A percentile compares a stretch with the other conserved stretches of the same genome.
Conservation (phyloP, 2,888 invertebrate species). For the Ophonus ardosiacus region DNA sequence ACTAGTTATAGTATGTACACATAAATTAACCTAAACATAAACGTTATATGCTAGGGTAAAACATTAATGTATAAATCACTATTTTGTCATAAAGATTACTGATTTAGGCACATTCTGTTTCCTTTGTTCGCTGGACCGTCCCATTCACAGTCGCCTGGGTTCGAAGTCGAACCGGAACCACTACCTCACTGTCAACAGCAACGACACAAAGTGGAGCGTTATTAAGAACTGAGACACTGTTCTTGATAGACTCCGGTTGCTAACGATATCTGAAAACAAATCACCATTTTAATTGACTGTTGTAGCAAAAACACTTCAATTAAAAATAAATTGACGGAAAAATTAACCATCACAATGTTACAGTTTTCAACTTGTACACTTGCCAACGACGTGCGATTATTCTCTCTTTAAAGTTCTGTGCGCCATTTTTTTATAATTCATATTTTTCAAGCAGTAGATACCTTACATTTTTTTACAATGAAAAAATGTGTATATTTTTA, state of each 20-base stretch:
- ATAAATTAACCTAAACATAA: conserved; percentile 53
- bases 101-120: conserved; percentile 64
- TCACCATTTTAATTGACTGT: conserved; percentile 45
- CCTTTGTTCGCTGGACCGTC: conserved; percentile 52
- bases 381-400: no score
- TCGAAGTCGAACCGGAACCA: conserved; percentile 22
- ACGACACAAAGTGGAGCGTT: conserved; percentile 59
- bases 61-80: conserved; percentile 62
- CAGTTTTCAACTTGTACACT: no score
- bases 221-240: conserved; percentile 62
- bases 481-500: no score
- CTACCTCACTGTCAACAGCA: conserved; percentile 63
- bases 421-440: no score
- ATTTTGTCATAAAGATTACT: conserved; percentile 63
- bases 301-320: conserved; percentile 1
- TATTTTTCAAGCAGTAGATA: no score
- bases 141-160: conserved; percentile 39
- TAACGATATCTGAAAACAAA: conserved; percentile 63
- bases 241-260: conserved; percentile 60
- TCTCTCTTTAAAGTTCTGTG: no score
- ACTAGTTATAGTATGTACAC: conserved; percentile 50
- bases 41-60: conserved; percentile 45
- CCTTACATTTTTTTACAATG: no score
- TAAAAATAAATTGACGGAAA: conserved; percentile 23
- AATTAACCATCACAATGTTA: background rate